phyloP scores from a whole-genome alignment of 1,140 invertebrate species.

The Panulirus ornatus region DNA sequence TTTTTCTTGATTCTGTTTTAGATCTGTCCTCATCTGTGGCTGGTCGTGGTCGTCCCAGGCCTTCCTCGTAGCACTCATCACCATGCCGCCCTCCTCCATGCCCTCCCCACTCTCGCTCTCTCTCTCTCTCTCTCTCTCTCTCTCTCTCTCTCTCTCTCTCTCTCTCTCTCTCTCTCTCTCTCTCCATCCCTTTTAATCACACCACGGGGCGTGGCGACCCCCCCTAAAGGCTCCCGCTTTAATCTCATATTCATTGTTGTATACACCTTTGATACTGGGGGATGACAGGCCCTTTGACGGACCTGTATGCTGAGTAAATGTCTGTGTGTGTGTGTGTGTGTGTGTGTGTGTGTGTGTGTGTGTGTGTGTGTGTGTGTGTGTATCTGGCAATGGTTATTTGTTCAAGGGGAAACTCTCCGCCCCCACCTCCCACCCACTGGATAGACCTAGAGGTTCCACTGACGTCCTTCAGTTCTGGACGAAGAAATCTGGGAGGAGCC shows the following conservation, averaged over 20 bases:
- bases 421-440: no score
- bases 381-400: neutral
- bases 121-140: neutral
- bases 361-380: neutral
- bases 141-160: neutral
- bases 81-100: neutral
- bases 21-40: neutral
- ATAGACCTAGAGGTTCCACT: neutral
- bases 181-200: constrained; percentile 31
- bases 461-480: neutral
- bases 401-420: neutral
- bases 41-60: neutral
- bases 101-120: neutral
- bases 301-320: neutral
- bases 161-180: neutral
- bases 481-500: neutral
- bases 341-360: constrained; percentile 1
- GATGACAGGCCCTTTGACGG: neutral
- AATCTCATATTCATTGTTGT: constrained; percentile 49
- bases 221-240: constrained; percentile 24
- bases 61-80: neutral
- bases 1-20: neutral
- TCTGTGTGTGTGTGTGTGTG: constrained; percentile 14
- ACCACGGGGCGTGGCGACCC: constrained; percentile 32
- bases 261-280: constrained; percentile 30